Conservation (phyloP, 2,797 vertebrate genomes). For the Peromyscus nudipes region DNA sequence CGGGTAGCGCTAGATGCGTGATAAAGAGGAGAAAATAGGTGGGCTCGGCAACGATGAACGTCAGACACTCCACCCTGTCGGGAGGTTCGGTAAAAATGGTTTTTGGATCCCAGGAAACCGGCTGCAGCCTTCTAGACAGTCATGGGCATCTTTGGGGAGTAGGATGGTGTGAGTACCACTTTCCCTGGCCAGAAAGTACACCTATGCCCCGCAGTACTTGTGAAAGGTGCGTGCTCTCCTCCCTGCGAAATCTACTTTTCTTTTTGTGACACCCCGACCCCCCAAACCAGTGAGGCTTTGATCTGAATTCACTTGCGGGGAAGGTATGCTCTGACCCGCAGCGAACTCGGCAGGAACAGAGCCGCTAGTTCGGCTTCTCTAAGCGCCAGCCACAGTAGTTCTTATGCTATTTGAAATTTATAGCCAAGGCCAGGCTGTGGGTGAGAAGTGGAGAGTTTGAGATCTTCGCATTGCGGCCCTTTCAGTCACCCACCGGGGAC, state of each 20-base stretch:
- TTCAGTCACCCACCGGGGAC: neutral
- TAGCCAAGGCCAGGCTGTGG: neutral
- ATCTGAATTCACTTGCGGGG: neutral
- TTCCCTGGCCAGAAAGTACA: neutral
- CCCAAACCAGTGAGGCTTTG: neutral
- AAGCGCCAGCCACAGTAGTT: neutral
- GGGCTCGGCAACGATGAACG: neutral
- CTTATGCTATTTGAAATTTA: neutral
- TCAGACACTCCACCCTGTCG: no score
- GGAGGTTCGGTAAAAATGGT: neutral
- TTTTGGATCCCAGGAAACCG: neutral
- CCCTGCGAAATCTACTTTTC: neutral
- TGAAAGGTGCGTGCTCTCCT: neutral
- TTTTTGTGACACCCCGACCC: neutral
- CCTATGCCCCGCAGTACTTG: neutral
- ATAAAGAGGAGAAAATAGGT: neutral
- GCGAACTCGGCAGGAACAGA: neutral
- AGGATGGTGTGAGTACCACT: neutral
- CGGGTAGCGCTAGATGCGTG: fast-evolving
- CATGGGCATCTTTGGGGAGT: neutral
- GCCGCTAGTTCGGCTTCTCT: neutral
- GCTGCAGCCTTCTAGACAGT: neutral
- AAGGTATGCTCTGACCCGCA: neutral
- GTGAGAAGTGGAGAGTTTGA: fast-evolving
- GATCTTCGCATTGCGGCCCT: neutral